Conservation (phyloP, 2,888 invertebrate genomes). For the Abrostola triplasia region DNA sequence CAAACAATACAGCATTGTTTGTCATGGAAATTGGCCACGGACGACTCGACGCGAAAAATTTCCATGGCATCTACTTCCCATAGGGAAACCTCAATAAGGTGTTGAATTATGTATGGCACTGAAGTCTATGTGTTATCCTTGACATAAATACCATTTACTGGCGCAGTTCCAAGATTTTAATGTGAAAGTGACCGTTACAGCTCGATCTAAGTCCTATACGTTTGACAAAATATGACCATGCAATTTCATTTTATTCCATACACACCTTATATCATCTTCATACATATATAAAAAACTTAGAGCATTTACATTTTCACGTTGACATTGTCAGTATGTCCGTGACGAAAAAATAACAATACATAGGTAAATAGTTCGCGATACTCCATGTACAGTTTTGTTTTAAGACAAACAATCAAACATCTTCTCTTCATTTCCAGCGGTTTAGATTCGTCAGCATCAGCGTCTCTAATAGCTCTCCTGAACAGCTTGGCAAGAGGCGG, state of each 20-base stretch:
- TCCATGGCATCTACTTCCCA: conserved; percentile 16
- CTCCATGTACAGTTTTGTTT: neutral
- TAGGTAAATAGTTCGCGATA: no score
- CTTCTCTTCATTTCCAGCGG: conserved; percentile 89
- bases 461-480: conserved; percentile 94
- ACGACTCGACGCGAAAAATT: conserved; percentile 10
- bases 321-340: no score
- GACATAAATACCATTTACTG: conserved; percentile 1
- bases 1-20: conserved; percentile 41
- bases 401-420: neutral
- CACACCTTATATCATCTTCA: no score
- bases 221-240: no score
- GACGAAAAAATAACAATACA: no score
- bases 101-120: conserved; percentile 9
- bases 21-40: conserved; percentile 20
- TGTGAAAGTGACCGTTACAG: neutral
- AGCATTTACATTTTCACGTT: no score
- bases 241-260: no score
- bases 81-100: conserved; percentile 26
- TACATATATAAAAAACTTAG: no score
- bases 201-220: no score
- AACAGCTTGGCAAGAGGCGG: conserved; percentile 95
- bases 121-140: conserved; percentile 12
- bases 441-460: conserved; percentile 95
- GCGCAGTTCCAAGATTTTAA: neutral